Evolutionary conservation across 2,797 vertebrate genomes (phyloP).

Genomic region (Galagoides demidoff): DNA sequence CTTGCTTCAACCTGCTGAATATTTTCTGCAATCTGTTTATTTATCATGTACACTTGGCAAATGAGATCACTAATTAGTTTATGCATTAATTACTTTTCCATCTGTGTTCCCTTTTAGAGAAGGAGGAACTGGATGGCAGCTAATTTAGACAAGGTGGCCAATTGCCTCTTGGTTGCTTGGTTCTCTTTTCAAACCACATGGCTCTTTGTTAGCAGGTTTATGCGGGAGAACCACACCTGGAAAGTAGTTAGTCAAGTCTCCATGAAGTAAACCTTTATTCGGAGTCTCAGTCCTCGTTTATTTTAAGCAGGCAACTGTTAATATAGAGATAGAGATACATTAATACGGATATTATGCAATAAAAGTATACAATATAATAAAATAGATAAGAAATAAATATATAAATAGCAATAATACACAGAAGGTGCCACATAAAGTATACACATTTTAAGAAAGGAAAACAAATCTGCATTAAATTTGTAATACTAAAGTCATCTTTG

Average conservation of each 20-base stretch:
- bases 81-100: constrained; percentile 82
- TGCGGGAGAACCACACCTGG: not conserved
- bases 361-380: not conserved
- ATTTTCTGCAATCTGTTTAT: constrained; percentile 70
- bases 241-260: not conserved
- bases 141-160: constrained; percentile 71
- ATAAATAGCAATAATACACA: not conserved
- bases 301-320: not conserved
- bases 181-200: not conserved
- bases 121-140: constrained; percentile 57
- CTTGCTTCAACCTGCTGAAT: constrained; percentile 65
- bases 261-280: not conserved
- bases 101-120: constrained; percentile 78
- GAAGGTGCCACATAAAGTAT: too few species aligned
- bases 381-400: not conserved
- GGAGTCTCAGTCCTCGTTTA: not conserved
- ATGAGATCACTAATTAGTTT: constrained; percentile 84
- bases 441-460: too few species aligned
- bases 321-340: not conserved
- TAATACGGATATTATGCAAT: not conserved
- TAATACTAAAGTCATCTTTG: too few species aligned
- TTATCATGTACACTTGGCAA: constrained; percentile 78
- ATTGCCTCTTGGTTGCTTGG: not conserved
- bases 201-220: not conserved
- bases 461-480: too few species aligned